A percentile compares a stretch with the other conserved stretches of the same genome.
Evolutionary conservation across 2,888 invertebrate species (phyloP).

Genomic region (Gymnoscelis rufifasciata): DNA sequence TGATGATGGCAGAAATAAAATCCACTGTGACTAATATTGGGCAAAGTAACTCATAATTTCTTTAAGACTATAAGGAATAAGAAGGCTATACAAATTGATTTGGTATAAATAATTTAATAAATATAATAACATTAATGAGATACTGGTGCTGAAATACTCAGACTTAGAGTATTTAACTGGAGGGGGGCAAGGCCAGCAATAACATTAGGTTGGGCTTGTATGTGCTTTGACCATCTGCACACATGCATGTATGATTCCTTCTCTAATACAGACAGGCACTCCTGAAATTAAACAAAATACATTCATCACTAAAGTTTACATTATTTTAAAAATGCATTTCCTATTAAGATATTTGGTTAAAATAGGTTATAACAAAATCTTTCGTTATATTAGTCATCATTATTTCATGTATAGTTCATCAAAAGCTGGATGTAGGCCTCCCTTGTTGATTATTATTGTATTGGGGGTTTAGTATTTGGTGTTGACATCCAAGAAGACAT

Average conservation of each 20-base stretch:
- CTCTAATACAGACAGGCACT: constrained; percentile 80
- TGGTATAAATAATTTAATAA: constrained; percentile 21
- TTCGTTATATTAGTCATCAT: too few relatives aligned
- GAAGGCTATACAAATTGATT: neutral
- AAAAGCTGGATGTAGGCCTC: too few relatives aligned
- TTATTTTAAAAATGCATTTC: too few relatives aligned
- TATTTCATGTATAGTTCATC: too few relatives aligned
- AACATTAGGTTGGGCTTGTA: constrained; percentile 84
- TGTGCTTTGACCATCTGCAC: constrained; percentile 87
- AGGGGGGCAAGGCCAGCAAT: constrained; percentile 56
- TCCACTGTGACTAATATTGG: too few relatives aligned
- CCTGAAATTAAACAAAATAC: constrained; percentile 58
- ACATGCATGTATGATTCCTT: constrained; percentile 84
- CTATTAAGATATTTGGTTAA: too few relatives aligned
- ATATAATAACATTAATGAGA: constrained; percentile 46
- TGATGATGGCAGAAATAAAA: too few relatives aligned
- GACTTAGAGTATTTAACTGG: constrained; percentile 49
- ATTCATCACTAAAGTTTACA: neutral
- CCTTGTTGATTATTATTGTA: too few relatives aligned
- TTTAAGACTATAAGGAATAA: neutral
- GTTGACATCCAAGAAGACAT: too few relatives aligned
- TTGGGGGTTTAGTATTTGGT: too few relatives aligned
- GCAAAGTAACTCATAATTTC: too few relatives aligned
- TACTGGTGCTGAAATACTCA: constrained; percentile 57
- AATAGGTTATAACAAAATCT: too few relatives aligned